Conservation (phyloP, 2,888 invertebrate genomes). For the Amaurobius ferox region DNA sequence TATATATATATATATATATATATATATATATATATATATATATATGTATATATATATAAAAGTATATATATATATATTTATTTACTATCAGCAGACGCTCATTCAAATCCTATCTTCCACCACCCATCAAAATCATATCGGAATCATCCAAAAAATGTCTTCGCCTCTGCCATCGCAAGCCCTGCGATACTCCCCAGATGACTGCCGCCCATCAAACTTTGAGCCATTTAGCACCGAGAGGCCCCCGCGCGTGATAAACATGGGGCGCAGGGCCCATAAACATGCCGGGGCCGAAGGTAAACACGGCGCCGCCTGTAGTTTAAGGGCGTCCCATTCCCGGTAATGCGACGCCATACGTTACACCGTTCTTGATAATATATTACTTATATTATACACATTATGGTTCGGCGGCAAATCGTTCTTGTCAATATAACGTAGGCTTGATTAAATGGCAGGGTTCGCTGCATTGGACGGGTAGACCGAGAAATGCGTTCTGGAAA, state of each 20-base stretch:
- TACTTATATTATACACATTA: constrained; percentile 66
- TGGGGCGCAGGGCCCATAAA: constrained; percentile 40
- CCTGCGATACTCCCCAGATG: constrained; percentile 43
- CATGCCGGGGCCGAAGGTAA: constrained; percentile 50
- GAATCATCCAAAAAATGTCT: constrained; percentile 3
- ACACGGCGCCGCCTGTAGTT: constrained; percentile 55
- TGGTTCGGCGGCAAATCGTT: constrained; percentile 60
- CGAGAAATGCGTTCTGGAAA: background rate
- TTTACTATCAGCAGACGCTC: too few relatives aligned
- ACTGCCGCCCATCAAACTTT: constrained; percentile 57
- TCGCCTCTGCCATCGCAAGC: background rate
- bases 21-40: too few relatives aligned
- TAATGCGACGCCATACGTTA: constrained; percentile 58
- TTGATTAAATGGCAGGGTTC: constrained; percentile 57
- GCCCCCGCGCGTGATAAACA: constrained; percentile 47
- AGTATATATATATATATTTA: too few relatives aligned
- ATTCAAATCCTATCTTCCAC: too few relatives aligned
- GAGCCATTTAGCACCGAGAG: constrained; percentile 44
- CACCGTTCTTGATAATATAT: constrained; percentile 62
- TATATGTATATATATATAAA: too few relatives aligned
- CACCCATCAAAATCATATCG: background rate
- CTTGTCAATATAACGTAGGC: constrained; percentile 39
- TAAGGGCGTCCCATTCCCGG: constrained; percentile 52
- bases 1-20: too few relatives aligned
- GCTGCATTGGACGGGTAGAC: background rate